Conservation (phyloP, 2,888 invertebrate species). For the Choreutis nemorana region DNA sequence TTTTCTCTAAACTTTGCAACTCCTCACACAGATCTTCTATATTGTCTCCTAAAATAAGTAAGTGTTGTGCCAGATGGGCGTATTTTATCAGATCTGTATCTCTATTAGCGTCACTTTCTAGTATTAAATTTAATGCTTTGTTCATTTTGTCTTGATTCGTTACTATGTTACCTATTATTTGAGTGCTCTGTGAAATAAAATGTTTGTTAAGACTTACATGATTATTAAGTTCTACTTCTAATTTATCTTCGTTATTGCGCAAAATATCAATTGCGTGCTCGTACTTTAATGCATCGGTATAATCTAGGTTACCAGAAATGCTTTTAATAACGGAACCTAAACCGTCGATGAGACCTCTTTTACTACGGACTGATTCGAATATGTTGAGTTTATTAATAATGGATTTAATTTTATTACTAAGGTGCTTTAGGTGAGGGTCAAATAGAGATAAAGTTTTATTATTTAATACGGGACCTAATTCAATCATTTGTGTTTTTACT, state of each 20-base stretch:
- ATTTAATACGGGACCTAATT: neutral
- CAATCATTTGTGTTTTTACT: slow-evolving; percentile 1
- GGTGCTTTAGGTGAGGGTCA: slow-evolving; percentile 2
- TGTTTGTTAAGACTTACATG: slow-evolving; percentile 14
- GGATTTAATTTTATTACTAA: neutral
- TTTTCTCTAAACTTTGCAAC: neutral
- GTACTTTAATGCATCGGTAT: slow-evolving; percentile 13
- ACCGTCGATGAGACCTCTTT: slow-evolving; percentile 7
- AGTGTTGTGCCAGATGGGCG: slow-evolving; percentile 6
- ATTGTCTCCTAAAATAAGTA: slow-evolving; percentile 2
- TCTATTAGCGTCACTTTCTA: neutral
- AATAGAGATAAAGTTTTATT: slow-evolving; percentile 1
- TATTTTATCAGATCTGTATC: slow-evolving; percentile 7
- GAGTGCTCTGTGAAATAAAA: slow-evolving; percentile 8
- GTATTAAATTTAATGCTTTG: slow-evolving; percentile 3
- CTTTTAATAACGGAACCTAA: slow-evolving; percentile 14
- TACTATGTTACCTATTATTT: slow-evolving; percentile 7
- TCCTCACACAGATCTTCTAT: neutral
- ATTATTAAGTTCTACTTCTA: slow-evolving; percentile 12
- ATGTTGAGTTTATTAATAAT: slow-evolving; percentile 1
- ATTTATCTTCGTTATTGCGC: slow-evolving; percentile 11
- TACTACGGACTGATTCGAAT: neutral
- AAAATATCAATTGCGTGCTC: slow-evolving; percentile 13
- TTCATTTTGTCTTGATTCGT: slow-evolving; percentile 11
- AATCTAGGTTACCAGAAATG: slow-evolving; percentile 14